These are phyloP conservation scores for Eilema depressum DNA, from an alignment of 2,888 invertebrate genomes.

Conservation along the genomic window DNA sequence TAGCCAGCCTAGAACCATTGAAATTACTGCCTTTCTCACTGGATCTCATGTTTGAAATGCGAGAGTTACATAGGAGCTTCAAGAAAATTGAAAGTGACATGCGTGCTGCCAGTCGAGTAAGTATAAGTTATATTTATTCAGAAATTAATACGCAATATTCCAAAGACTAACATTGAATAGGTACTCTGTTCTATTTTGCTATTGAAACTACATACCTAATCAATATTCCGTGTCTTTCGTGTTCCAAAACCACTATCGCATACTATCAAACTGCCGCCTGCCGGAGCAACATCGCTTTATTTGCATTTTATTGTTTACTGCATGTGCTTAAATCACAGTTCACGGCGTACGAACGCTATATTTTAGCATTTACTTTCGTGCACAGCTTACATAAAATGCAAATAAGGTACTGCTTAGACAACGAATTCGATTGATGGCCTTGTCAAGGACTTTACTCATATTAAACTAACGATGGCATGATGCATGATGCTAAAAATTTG, in stretches of 20 bases:
- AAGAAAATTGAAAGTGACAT: conserved; percentile 88
- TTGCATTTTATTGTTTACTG: conserved; percentile 86
- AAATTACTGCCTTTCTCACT: conserved; percentile 93
- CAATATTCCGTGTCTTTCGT: conserved; percentile 61
- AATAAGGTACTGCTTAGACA: conserved; percentile 72
- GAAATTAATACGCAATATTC: conserved; percentile 23
- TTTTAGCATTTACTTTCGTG: conserved; percentile 75
- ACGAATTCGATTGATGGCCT: conserved; percentile 63
- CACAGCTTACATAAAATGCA: conserved; percentile 86
- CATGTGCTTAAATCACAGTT: conserved; percentile 83
- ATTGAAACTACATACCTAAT: conserved; percentile 53
- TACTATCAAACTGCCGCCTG: conserved; percentile 67
- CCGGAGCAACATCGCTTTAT: conserved; percentile 80
- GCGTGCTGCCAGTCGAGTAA: conserved; percentile 84
- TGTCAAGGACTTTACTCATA: conserved; percentile 60
- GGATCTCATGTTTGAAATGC: conserved; percentile 93
- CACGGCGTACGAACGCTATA: conserved; percentile 72
- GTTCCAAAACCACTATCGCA: conserved; percentile 66
- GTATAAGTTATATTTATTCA: conserved; percentile 48
- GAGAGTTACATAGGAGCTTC: conserved; percentile 91
- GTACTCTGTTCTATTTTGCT: conserved; percentile 25
- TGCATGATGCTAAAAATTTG: conserved; percentile 84
- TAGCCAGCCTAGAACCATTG: conserved; percentile 92
- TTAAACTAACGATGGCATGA: conserved; percentile 76
- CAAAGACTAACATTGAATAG: conserved; percentile 37